A percentile compares a stretch with the other conserved stretches of the same genome.
These are phyloP conservation scores for Enteromius thamalakanensis DNA, from an alignment of 2,797 vertebrate genomes.

Conservation along the genomic window DNA sequence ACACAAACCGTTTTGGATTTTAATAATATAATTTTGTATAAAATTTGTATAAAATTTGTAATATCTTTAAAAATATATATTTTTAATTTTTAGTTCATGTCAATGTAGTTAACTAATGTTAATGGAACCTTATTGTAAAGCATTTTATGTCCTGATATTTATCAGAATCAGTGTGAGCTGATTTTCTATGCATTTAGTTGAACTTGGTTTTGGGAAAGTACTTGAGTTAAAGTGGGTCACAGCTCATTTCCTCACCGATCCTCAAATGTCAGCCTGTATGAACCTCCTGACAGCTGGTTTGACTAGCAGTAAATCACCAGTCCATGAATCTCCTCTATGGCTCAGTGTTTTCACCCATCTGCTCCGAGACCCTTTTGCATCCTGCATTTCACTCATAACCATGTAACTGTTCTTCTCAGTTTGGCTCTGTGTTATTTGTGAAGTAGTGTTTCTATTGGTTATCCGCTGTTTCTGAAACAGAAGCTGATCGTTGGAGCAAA, in stretches of 20 bases:
- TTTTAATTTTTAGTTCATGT: background rate
- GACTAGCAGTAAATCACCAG: constrained; percentile 30
- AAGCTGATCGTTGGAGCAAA: background rate
- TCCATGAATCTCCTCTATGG: background rate
- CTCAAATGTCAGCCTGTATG: constrained; percentile 12
- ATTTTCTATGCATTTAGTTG: background rate
- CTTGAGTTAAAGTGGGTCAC: constrained; percentile 4
- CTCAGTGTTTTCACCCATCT: constrained; percentile 9
- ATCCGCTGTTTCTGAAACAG: background rate
- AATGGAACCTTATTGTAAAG: background rate
- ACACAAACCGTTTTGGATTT: background rate
- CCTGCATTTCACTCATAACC: background rate
- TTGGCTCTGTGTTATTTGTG: background rate
- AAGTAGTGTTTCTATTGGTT: background rate
- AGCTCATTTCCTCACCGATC: constrained; percentile 5
- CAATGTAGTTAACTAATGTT: background rate
- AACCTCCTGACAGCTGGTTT: constrained; percentile 24
- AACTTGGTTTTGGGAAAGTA: background rate
- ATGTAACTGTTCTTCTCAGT: background rate
- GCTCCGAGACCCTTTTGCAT: background rate
- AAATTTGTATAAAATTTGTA: too few species aligned
- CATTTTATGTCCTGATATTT: background rate
- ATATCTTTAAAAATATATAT: background rate
- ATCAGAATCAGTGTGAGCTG: background rate
- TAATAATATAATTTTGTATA: too few species aligned